These are phyloP conservation scores for Coecobrya sp. DNA, from an alignment of 2,888 invertebrate species.

Conservation along the genomic window DNA sequence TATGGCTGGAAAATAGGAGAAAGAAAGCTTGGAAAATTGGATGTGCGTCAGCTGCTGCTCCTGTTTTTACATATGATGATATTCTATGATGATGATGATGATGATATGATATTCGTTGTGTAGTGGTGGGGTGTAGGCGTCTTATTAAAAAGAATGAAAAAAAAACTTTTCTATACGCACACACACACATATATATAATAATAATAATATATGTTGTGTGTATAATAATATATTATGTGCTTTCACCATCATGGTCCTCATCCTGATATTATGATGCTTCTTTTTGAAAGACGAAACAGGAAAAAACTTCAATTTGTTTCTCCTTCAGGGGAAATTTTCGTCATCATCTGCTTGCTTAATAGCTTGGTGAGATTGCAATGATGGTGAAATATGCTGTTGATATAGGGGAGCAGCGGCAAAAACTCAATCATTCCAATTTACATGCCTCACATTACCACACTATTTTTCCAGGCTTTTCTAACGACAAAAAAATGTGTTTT, in stretches of 20 bases:
- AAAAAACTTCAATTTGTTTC: conserved; percentile 36
- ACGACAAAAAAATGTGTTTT: background rate
- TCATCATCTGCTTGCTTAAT: conserved; percentile 5
- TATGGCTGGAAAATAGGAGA: background rate
- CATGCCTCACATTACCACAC: background rate
- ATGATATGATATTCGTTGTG: no score
- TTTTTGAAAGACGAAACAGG: background rate
- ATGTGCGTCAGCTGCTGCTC: conserved; percentile 30
- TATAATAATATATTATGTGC: background rate
- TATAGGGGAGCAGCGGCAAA: background rate
- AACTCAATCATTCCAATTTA: background rate
- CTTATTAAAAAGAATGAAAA: background rate
- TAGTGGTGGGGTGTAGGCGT: background rate
- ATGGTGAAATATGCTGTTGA: background rate
- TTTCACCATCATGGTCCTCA: background rate
- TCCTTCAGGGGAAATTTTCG: conserved; percentile 26
- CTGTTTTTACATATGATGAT: background rate
- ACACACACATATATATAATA: no score
- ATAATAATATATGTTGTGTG: background rate
- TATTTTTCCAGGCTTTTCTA: background rate
- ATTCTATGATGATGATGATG: background rate
- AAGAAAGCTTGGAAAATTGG: background rate
- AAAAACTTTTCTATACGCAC: background rate
- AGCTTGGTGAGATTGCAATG: background rate
- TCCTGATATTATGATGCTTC: background rate